These are phyloP conservation scores for Chiridota heheva DNA, from an alignment of 35 echinoderm and acorn worm genomes.

Conservation along the genomic window DNA sequence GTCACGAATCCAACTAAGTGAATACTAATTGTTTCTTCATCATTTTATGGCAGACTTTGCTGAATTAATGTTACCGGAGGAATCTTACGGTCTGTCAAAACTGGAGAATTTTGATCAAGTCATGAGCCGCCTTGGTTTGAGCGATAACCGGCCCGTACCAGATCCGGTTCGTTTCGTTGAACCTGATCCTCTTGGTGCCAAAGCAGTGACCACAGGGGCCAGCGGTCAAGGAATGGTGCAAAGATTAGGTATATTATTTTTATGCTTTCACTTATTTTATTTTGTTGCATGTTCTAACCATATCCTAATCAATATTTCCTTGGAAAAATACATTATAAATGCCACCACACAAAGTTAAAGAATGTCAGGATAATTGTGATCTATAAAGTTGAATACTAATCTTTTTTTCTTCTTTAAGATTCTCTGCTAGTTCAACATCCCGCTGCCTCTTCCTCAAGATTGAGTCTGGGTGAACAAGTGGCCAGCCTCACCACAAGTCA, in stretches of 20 bases:
- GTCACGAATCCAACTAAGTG: too few species aligned
- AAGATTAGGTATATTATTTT: too few species aligned
- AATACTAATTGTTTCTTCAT: neutral
- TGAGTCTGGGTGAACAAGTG: constrained; percentile 91
- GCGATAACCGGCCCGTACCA: constrained; percentile 60
- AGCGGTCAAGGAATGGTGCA: constrained; percentile 6
- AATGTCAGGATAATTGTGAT: too few species aligned
- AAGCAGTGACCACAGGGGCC: constrained; percentile 12
- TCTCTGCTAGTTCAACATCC: constrained; percentile 42
- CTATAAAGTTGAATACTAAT: too few species aligned
- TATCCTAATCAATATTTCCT: too few species aligned
- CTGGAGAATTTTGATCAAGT: constrained; percentile 88
- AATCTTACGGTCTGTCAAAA: neutral
- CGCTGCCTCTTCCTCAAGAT: constrained; percentile 17
- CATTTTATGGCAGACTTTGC: constrained; percentile 17
- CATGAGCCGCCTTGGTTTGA: constrained; percentile 89
- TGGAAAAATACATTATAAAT: too few species aligned
- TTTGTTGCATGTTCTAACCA: too few species aligned
- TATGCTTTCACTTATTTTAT: too few species aligned
- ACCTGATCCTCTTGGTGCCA: constrained; percentile 79
- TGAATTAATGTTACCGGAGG: constrained; percentile 35
- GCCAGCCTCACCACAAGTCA: constrained; percentile 62
- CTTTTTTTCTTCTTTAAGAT: neutral
- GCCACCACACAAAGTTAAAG: too few species aligned
- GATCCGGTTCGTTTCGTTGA: constrained; percentile 82